Conservation (phyloP, 1,140 invertebrate species). For the Lepidurus couesii region DNA sequence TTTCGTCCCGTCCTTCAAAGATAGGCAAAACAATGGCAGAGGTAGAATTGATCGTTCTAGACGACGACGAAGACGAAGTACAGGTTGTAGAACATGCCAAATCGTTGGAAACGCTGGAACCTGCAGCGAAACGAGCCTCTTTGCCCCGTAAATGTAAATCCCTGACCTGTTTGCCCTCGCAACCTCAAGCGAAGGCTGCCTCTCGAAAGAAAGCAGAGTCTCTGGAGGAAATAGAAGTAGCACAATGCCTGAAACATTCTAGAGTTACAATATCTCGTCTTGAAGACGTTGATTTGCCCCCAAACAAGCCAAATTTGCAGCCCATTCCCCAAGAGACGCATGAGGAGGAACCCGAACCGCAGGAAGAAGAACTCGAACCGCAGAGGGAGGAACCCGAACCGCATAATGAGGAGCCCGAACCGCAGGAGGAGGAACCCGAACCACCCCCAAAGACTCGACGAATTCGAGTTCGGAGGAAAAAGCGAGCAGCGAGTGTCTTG, state of each 20-base stretch:
- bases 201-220: too few species aligned
- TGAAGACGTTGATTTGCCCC: too few species aligned
- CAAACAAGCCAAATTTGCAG: neutral
- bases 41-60: neutral
- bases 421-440: too few species aligned
- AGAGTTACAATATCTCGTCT: too few species aligned
- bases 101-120: neutral
- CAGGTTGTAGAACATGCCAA: neutral
- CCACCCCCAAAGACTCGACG: too few species aligned
- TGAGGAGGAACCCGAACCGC: too few species aligned
- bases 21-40: conserved; percentile 42
- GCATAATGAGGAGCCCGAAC: too few species aligned
- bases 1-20: conserved; percentile 36
- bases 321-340: neutral
- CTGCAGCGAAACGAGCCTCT: neutral
- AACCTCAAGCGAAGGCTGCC: too few species aligned
- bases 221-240: too few species aligned
- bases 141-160: conserved; percentile 1
- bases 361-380: too few species aligned
- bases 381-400: too few species aligned
- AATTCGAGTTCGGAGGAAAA: neutral
- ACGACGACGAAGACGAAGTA: neutral
- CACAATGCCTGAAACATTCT: too few species aligned
- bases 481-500: neutral
- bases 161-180: neutral